Base-by-base conservation (phyloP, 2,888 invertebrate genomes). In the Saturnia japonica region DNA sequence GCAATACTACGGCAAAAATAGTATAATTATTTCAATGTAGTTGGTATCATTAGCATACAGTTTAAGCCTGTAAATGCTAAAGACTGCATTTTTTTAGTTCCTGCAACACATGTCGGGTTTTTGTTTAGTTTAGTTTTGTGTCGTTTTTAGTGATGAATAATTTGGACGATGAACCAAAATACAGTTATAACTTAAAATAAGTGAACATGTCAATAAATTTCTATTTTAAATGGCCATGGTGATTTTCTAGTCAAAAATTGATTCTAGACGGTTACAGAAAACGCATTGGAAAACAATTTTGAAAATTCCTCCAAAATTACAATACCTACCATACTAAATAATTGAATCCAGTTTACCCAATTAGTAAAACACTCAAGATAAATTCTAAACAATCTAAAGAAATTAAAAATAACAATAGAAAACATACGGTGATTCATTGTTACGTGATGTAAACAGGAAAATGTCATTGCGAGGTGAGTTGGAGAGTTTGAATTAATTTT, bases 371-470 rank as follows among this genome's bases (percentile, higher is more conserved):
- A 8, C 2, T 40, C 40, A 40, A 40, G 40, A 19, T 40, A 64
- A 64, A 40, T 64, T 64, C 8, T 40, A 40, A 64, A 40, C 40
- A 40, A 40, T n/a, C n/a, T n/a, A n/a, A n/a, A n/a, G n/a, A n/a
- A n/a, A n/a, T 64, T n/a, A 16, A 64, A 64, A 64, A 64, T 11
- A 64, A 43, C n/a, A 54, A 67, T 28, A 54, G 47, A 43, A 54
- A 25, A 70, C 51, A 54, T 45, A 66, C 40, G 42, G 70, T 70
- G 70, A 70, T 70, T 70, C 70, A 70, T 54, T 67, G 40, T 66
- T 42, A 51, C 70, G 67, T 67, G 66, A 70, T 67, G 67, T 70
- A 25, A 70, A 67, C 70, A 70, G 70, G 70, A 70, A 70, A 70
- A 70, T 70, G 70, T 66, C 67, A 54, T 67, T 40, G 47, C 43